A percentile compares a stretch with the other conserved stretches of the same genome.
Evolutionary conservation across 2,888 invertebrate species (phyloP).

Genomic region (Clivina fossor): DNA sequence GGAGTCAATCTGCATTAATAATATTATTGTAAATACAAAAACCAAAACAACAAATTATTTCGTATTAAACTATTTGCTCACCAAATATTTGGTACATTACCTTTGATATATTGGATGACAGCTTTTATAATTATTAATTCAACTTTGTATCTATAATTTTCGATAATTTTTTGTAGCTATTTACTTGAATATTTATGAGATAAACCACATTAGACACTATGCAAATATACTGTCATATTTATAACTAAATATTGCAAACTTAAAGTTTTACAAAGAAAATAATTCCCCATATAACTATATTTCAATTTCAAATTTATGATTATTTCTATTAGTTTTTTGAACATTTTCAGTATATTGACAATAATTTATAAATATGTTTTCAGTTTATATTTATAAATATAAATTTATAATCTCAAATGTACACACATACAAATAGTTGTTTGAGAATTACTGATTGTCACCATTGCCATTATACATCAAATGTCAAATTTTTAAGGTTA

Average conservation of each 20-base stretch:
- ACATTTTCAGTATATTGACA: background rate
- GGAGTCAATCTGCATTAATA: slow-evolving; percentile 80
- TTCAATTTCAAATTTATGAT: background rate
- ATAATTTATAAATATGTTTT: background rate
- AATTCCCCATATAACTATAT: background rate
- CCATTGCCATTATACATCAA: no score
- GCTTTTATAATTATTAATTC: slow-evolving; percentile 21
- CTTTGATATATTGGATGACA: slow-evolving; percentile 30
- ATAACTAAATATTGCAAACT: slow-evolving; percentile 15
- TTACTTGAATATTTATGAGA: slow-evolving; percentile 25
- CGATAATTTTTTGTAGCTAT: slow-evolving; percentile 5
- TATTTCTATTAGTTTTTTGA: background rate
- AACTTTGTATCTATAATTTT: slow-evolving; percentile 1
- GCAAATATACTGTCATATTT: slow-evolving; percentile 26
- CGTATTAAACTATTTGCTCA: slow-evolving; percentile 1
- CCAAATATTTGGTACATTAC: background rate
- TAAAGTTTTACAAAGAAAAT: background rate
- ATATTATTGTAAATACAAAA: background rate
- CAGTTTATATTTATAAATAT: background rate
- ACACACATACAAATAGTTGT: no score
- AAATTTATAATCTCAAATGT: background rate
- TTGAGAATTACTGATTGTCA: no score
- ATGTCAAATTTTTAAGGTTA: no score
- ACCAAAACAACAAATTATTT: no score
- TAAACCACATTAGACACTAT: slow-evolving; percentile 18